phyloP scores from a whole-genome alignment of 2,888 invertebrate species.

The Melipona bicolor region DNA sequence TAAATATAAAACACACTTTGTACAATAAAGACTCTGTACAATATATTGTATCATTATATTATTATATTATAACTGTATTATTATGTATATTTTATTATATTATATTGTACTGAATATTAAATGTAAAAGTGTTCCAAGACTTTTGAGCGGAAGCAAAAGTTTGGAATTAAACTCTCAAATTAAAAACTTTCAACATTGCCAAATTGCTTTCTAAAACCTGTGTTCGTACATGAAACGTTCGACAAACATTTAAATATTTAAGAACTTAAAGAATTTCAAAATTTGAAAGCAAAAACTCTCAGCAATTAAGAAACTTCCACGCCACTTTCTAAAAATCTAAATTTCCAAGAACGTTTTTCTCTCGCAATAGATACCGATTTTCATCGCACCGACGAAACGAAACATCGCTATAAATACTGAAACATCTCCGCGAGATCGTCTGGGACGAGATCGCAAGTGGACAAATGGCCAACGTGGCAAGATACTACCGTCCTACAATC shows the following conservation, averaged over 20 bases:
- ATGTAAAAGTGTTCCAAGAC: no score
- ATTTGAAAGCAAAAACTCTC: background rate
- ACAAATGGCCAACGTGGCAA: conserved; percentile 32
- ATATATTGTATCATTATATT: no score
- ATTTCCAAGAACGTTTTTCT: background rate
- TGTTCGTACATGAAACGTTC: background rate
- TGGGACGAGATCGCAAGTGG: conserved; percentile 7
- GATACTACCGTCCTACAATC: conserved; percentile 51
- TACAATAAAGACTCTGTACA: no score
- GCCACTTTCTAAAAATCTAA: background rate
- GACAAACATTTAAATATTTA: background rate
- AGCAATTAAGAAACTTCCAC: background rate
- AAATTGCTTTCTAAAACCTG: no score
- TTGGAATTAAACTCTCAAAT: no score
- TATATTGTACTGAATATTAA: no score
- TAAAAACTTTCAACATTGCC: no score
- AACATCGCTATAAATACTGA: no score
- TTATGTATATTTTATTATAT: no score
- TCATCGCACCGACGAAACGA: background rate
- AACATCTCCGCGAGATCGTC: background rate
- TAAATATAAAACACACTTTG: no score
- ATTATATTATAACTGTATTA: no score
- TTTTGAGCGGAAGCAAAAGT: no score
- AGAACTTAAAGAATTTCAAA: background rate
- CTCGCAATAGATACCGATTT: background rate